phyloP scores from a whole-genome alignment of 2,113 vertebrate genomes.

The Catharus minimus region DNA sequence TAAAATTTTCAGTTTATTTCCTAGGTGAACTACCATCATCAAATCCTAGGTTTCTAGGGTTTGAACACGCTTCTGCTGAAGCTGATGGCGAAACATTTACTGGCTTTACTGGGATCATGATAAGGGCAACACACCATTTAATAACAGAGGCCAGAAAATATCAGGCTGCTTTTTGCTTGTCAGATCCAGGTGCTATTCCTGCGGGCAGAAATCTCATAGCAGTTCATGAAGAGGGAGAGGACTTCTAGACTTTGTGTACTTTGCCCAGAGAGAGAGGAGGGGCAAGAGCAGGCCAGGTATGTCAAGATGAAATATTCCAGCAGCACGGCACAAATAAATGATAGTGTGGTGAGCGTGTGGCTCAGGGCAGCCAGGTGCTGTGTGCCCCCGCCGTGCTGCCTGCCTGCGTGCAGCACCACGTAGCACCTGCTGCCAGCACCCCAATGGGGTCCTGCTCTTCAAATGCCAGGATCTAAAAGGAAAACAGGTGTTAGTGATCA shows the following conservation, averaged over 20 bases:
- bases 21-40: neutral
- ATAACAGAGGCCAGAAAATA: neutral
- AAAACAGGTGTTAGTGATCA: neutral
- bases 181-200: neutral
- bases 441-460: neutral
- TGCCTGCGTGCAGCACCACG: neutral
- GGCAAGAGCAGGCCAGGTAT: neutral
- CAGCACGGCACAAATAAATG: fast-evolving
- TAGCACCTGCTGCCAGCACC: neutral
- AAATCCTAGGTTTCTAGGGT: neutral
- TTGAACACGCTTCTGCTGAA: neutral
- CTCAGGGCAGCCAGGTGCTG: neutral
- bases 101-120: neutral
- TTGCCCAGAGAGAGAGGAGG: neutral
- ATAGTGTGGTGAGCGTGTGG: fast-evolving
- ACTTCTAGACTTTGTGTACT: neutral
- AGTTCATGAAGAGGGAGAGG: neutral
- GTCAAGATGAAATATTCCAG: neutral
- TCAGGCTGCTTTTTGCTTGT: neutral
- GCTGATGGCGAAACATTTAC: conserved; percentile 4
- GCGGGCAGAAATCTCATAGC: neutral
- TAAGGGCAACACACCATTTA: neutral
- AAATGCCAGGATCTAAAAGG: neutral
- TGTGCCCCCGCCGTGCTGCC: neutral
- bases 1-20: neutral